These are phyloP conservation scores for Trematomus loennbergii DNA, from an alignment of 2,113 vertebrate species.

Conservation along the genomic window DNA sequence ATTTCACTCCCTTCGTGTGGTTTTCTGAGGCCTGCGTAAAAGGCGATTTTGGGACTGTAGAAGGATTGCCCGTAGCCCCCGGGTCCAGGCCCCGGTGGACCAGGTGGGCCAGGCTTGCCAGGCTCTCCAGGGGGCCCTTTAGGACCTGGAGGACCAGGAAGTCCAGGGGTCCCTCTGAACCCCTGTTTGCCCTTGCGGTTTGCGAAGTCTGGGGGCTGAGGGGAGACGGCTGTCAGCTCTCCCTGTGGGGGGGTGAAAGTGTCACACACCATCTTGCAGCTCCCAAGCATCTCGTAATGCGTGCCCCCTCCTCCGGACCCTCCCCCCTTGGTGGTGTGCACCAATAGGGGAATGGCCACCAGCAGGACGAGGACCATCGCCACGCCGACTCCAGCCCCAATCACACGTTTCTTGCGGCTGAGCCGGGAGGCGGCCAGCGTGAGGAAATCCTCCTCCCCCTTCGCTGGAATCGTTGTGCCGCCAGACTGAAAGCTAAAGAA, in stretches of 20 bases:
- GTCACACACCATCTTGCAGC: conserved; percentile 94
- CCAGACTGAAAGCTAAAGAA: conserved; percentile 78
- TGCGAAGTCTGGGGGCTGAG: conserved; percentile 86
- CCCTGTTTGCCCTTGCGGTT: conserved; percentile 90
- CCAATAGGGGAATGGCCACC: conserved; percentile 95
- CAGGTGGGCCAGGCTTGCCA: conserved; percentile 89
- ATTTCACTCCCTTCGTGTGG: conserved; percentile 97
- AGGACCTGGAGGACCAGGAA: conserved; percentile 90
- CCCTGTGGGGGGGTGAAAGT: conserved; percentile 88
- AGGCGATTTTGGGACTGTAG: conserved; percentile 95
- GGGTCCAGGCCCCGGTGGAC: conserved; percentile 90
- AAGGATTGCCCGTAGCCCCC: conserved; percentile 90
- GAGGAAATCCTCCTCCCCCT: conserved; percentile 95
- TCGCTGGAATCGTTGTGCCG: conserved; percentile 91
- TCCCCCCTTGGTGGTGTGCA: conserved; percentile 91
- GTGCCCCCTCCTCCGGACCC: conserved; percentile 86
- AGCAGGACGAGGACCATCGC: conserved; percentile 96
- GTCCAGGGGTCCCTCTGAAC: conserved; percentile 88
- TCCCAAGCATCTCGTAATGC: conserved; percentile 92
- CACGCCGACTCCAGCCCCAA: conserved; percentile 93
- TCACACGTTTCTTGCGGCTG: conserved; percentile 93
- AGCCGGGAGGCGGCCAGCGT: conserved; percentile 94
- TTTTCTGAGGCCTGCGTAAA: conserved; percentile 94
- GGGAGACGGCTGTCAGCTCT: conserved; percentile 86
- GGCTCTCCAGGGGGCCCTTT: conserved; percentile 91